Conservation (phyloP, 2,888 invertebrate genomes). For the Mesoligia furuncula region DNA sequence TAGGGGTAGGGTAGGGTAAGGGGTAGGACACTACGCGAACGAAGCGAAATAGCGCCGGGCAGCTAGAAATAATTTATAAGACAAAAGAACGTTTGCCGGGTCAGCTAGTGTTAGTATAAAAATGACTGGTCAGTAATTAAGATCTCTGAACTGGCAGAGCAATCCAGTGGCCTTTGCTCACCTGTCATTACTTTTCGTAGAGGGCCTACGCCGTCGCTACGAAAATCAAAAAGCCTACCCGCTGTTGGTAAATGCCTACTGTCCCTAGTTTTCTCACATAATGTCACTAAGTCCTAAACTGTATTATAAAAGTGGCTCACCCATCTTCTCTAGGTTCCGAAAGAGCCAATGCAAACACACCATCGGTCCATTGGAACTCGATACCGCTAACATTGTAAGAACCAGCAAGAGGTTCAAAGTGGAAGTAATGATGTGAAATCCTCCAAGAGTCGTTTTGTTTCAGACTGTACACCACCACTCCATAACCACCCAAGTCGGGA, state of each 20-base stretch:
- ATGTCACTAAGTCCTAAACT: too few species aligned
- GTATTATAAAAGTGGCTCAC: constrained; percentile 72
- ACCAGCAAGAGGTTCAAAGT: constrained; percentile 95
- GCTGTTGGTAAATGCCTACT: background rate
- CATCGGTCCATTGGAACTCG: constrained; percentile 96
- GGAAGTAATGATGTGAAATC: constrained; percentile 95
- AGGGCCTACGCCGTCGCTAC: constrained; percentile 1
- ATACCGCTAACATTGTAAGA: constrained; percentile 94
- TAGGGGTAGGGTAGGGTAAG: too few species aligned
- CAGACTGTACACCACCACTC: constrained; percentile 94
- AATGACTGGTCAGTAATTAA: background rate
- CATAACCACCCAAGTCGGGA: constrained; percentile 94
- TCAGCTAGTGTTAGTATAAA: background rate
- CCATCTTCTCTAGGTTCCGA: constrained; percentile 91
- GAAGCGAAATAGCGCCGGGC: too few species aligned
- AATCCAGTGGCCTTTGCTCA: constrained; percentile 3
- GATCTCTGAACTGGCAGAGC: background rate
- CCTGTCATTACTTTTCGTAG: constrained; percentile 3
- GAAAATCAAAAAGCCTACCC: background rate
- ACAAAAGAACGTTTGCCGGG: too few species aligned
- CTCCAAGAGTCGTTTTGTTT: constrained; percentile 94
- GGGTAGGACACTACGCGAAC: too few species aligned
- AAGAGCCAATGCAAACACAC: constrained; percentile 94
- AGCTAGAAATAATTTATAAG: too few species aligned
- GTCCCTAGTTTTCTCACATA: background rate